Base-by-base conservation (phyloP, 2,888 invertebrate genomes). In the Muscina levida region DNA sequence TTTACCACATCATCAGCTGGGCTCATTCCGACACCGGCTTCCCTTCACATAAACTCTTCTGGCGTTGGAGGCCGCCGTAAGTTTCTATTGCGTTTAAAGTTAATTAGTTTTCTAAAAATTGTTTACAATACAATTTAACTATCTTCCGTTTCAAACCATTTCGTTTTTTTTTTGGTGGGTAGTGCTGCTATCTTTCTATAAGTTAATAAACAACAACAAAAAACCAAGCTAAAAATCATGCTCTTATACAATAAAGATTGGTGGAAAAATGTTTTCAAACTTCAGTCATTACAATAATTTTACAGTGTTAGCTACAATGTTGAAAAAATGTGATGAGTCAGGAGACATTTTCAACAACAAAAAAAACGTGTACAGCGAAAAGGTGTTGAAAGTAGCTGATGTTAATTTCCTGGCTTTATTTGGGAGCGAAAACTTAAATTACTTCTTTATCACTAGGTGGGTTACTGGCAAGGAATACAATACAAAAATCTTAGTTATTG, bases 81-180 rank as follows among this genome's bases (percentile, higher is more conserved):
- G 37, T 59, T 19, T 62, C 62, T 62, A 62, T 81, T 77, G 74
- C 77, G 77, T 68, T 81, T 81, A 81, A 81, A 81, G 81, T 81
- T 74, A 81, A 81, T 81, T 81, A 81, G 81, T 77, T 77, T 77
- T 75, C 13, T n/a, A 31, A 68, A 74, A 77, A 62, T 65, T 65
- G 65, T 65, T 65, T 65, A 56, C 53, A 15, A 68, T 42, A 68
- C 53, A 39, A 68, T 53, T 53, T 39, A n/a, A 56, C 68, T 42
- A 56, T 56, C 53, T 68, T 39, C 53, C 65, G 65, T 48, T 15
- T 48, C 48, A 15, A 48, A 15, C 17, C 15, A 5, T 15, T 44
- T 44, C 11, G n/a, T n/a, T 8, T 44, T 44, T n/a, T 37, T 17
- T 17, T 59, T 59, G 15, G n/a, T n/a, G n/a, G n/a, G n/a, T n/a